These are phyloP conservation scores for Neodiprion lecontei DNA, from an alignment of 1,140 invertebrate species.

Conservation along the genomic window DNA sequence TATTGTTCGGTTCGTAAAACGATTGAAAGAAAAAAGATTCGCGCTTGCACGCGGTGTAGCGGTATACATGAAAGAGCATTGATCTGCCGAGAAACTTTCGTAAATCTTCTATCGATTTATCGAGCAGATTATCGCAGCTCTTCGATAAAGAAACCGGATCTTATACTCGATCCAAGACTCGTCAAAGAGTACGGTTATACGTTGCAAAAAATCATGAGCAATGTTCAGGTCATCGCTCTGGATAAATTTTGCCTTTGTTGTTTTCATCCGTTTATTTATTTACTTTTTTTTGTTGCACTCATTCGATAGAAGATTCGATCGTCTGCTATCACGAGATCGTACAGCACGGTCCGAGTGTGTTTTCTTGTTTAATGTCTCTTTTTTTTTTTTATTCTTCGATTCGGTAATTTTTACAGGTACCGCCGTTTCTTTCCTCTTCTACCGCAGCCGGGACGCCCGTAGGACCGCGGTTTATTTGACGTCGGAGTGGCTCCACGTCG, in stretches of 20 bases:
- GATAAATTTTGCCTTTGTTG: background rate
- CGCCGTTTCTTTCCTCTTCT: background rate
- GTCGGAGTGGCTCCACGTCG: background rate
- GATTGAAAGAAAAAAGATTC: no score
- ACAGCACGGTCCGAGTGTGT: no score
- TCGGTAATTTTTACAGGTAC: background rate
- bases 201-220: background rate
- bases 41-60: background rate
- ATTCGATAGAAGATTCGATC: no score
- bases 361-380: background rate
- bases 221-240: background rate
- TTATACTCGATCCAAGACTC: background rate
- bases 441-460: no score
- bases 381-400: background rate
- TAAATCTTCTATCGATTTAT: background rate
- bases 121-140: background rate
- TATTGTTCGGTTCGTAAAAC: no score
- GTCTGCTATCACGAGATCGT: no score
- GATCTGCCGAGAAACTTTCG: background rate
- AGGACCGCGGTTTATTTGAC: background rate
- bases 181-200: background rate
- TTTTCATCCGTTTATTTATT: no score
- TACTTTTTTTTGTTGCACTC: no score
- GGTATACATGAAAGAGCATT: background rate
- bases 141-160: slow-evolving; percentile 5